Evolutionary conservation across 2,797 vertebrate genomes (phyloP), one percentile per base, ranked within the genome.

Genomic region (Hydrocynus forskahlii): DNA sequence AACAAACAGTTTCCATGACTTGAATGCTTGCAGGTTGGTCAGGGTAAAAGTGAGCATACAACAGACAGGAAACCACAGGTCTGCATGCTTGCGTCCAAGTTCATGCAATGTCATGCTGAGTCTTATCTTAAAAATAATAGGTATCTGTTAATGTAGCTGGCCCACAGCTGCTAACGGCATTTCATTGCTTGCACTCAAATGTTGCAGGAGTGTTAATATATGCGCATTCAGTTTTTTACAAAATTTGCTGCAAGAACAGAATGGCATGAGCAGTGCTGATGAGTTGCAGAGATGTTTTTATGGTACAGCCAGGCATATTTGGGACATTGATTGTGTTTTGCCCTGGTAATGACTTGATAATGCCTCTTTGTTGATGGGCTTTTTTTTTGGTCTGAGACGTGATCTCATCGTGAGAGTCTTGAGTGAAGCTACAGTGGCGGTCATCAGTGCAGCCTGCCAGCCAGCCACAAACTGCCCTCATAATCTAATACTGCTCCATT

Each of bases 401-500:
- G 94, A 95, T 92, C 92, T 95, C 94, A 95, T 95, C 93, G 81
- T 73, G 40, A 83, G 81, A 88, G 88, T 93, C 92, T 93, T 90
- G 88, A 91, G 90, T 88, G 87, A 92, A 90, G 87, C 90, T 87
- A 90, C 62, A 69, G 72, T 78, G 55, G 81, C 69, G 83, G 82
- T 87, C 83, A 87, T 83, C 78, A 81, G 81, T 81, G 80, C 87
- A 87, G 76, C 73, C 84, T 80, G 90, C 90, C 78, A 92, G 91
- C 93, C 90, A 91, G 91, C 88, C 91, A 91, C 93, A 94, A 92
- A 94, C 92, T 88, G 92, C 90, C 84, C 91, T 87, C 87, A 88
- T 94, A 94, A 95, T 95, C 93, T 92, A 95, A 95, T 94, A 93
- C 88, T 89, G 86, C 92, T 88, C 92, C 93, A 94, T 95, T 94